These are phyloP conservation scores for Trilocha varians DNA, from an alignment of 2,888 invertebrate genomes.

Conservation along the genomic window DNA sequence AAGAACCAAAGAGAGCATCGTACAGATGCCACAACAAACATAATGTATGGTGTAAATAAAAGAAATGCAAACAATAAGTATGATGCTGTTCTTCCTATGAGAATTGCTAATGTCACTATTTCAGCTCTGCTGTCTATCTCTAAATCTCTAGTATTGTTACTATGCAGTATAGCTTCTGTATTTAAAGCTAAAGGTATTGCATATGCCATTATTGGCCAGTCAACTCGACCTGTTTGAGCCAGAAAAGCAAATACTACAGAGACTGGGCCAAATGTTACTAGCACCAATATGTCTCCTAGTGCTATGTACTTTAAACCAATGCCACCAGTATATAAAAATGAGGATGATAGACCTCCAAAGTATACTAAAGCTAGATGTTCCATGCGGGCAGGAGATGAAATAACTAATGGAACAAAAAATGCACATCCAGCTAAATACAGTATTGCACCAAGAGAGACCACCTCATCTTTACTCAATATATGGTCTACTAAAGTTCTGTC, in stretches of 20 bases:
- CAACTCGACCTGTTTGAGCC: constrained; percentile 92
- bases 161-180: constrained; percentile 95
- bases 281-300: constrained; percentile 91
- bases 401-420: constrained; percentile 83
- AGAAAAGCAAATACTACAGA: constrained; percentile 95
- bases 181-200: constrained; percentile 94
- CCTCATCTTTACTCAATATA: constrained; percentile 79
- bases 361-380: constrained; percentile 95
- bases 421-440: constrained; percentile 90
- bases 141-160: constrained; percentile 94
- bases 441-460: constrained; percentile 90
- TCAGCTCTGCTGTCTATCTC: constrained; percentile 91
- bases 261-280: constrained; percentile 94
- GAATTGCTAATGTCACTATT: constrained; percentile 94
- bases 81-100: constrained; percentile 92
- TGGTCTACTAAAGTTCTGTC: constrained; percentile 96
- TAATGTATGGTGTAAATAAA: constrained; percentile 91
- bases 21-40: constrained; percentile 88
- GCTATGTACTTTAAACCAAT: constrained; percentile 97
- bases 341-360: constrained; percentile 95
- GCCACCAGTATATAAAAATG: constrained; percentile 97
- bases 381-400: constrained; percentile 92
- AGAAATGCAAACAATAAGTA: constrained; percentile 92
- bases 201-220: constrained; percentile 92
- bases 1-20: constrained; percentile 92